Base-by-base conservation (phyloP, 53 echinoderm and acorn worm genomes). In the Mesocentrotus franciscanus region DNA sequence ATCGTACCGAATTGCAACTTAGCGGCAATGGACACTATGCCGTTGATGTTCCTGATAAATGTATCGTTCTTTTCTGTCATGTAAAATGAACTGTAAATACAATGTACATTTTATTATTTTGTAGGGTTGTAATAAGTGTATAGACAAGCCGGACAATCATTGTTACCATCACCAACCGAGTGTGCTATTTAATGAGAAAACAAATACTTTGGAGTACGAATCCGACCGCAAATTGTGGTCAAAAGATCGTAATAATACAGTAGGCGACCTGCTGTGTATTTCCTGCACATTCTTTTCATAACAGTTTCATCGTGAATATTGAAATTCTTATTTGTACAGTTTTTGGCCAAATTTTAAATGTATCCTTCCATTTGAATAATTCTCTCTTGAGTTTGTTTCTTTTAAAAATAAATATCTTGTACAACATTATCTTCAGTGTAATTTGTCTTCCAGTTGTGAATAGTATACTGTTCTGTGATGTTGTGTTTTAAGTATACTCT, bases 271-370 rank as follows among this genome's bases (percentile, higher is more conserved):
- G 24, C 22, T 6, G 26, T 18, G 68, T 42, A 36, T 16, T 42
- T 8, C 81, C 22, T 42, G 17, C 42, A 81, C 9, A 1, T 58
- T 57, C 58, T 58, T n/a, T n/a, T 39, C 27, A 9, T 18, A 2
- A 11, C 13, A 57, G 4, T 87, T 57, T 27, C 87, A 59, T 57
- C 29, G 0, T 87, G 58, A 81, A 7, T 57, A n/a, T 57, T 27
- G 85, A 56, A 10, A 58, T 57, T 87, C 87, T n/a, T 87, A 33
- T 87, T 87, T 87, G 87, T 87, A 87, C 87, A 87, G 87, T 59
- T 87, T 87, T n/a, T 27, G 87, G 58, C 59, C 87, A 87, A 58
- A 87, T n/a, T 27, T 58, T 87, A 59, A 27, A 87, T 58, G 56
- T 87, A 58, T 57, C 57, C 87, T 87, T 55, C 56, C 49, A 56